Base-by-base conservation (phyloP, 2,797 vertebrate genomes). In the Petrocephalus schoutedeni region DNA sequence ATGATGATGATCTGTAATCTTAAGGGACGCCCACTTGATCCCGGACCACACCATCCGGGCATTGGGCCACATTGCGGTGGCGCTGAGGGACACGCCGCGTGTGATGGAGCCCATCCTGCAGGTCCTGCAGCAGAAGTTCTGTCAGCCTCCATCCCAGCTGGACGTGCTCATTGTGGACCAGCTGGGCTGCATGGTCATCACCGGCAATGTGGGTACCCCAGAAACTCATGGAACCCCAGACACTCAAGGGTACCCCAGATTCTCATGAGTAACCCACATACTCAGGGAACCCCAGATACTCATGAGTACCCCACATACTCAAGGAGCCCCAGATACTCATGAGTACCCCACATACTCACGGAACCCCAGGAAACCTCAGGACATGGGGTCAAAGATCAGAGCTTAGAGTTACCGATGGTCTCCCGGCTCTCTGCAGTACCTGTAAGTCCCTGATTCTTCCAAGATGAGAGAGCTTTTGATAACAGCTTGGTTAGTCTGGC, bases 81-180 rank as follows among this genome's bases (percentile, higher is more conserved):
- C 98, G 4, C 93, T 99, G 91, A 96, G 98, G 91, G 98, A 99
- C 92, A 98, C 97, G 2, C 97, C 98, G 0, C 97, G 97, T 93
- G 97, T 98, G 89, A 99, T 99, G 97, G 97, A 98, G 89, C 97
- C 98, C 77, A 99, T 99, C 91, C 93, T 99, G 58, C 98, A 99
- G 94, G 99, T 99, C 93, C 95, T 99, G 1, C 98, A 99, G 92
- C 98, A 99, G 91, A 99, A 99, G 92, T 98, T 99, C 93, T 99
- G 98, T 92, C 98, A 98, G 92, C 98, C 98, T 0, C 96, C 97
- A 0, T 98, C 98, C 32, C 96, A 96, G 36, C 95, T 99, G 0
- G 98, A 99, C 0, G 97, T 99, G 0, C 97, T 99, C 41, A 99
- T 99, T 88, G 95, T 99, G 6, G 98, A 99, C 92, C 98, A 99